Evolutionary conservation across 2,113 vertebrate genomes (phyloP).

Genomic region (Sapajus apella): DNA sequence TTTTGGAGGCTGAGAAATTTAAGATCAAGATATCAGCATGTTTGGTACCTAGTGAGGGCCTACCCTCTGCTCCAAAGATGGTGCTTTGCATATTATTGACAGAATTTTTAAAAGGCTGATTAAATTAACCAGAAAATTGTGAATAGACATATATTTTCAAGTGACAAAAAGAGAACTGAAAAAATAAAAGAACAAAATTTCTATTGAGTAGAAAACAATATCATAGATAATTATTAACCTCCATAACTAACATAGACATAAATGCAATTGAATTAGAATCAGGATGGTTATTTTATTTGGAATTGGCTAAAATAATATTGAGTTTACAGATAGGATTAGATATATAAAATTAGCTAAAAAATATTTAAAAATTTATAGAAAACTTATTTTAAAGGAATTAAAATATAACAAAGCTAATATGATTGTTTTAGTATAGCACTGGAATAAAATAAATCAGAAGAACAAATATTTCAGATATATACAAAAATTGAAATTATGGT

Average conservation of each 20-base stretch:
- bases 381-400: not conserved
- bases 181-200: not conserved
- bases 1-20: not conserved
- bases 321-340: not conserved
- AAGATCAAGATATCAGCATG: not conserved
- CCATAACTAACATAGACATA: not conserved
- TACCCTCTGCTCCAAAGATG: not conserved
- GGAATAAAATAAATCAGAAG: not conserved
- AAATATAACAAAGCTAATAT: not conserved
- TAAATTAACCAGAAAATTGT: not conserved
- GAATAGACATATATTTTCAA: not conserved
- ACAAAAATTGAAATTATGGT: not conserved
- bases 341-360: not conserved
- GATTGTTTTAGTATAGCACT: not conserved
- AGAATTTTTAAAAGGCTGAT: not conserved
- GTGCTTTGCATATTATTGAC: not conserved
- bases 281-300: not conserved
- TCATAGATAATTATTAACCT: not conserved
- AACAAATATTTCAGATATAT: not conserved
- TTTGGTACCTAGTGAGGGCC: not conserved
- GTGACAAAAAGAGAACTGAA: not conserved
- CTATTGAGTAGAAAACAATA: not conserved
- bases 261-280: not conserved
- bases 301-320: not conserved
- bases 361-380: not conserved